Evolutionary conservation across 2,797 vertebrate genomes (phyloP), one percentile per base, ranked within the genome.

Genomic region (Megalops cyprinoides): DNA sequence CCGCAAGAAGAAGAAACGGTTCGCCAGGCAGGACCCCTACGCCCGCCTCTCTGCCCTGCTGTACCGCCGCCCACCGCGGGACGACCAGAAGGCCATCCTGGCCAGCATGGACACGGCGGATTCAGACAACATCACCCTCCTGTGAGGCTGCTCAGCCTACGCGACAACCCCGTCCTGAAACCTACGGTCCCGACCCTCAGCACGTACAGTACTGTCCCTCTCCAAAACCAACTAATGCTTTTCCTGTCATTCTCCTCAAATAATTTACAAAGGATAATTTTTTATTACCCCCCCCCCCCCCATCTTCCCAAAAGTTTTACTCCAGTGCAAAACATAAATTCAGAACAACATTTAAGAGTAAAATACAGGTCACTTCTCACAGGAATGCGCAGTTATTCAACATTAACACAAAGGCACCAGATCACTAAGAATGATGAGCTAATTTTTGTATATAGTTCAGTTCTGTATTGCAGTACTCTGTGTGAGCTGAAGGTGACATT

Each of bases 61-160:
- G 89, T 97, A 93, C 85, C 96, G 96, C 92, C 94, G 96, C 84
- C 95, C 94, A 91, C 94, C 96, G 80, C 94, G 95, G 37, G 98
- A 99, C 90, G 98, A 99, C 93, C 96, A 97, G 95, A 97, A 96
- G 62, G 96, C 96, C 79, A 98, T 99, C 86, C 94, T 99, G 94
- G 96, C 96, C 93, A 96, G 96, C 79, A 94, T 95, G 90, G 97
- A 99, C 92, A 95, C 95, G 0, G 96, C 97, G 0, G 95, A 95
- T 87, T 91, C 93, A 69, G 89, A 95, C 81, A 97, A 98, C 3
- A 96, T 97, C 88, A 98, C 97, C 86, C 93, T 98, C 88, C 96
- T 87, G 80, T 67, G 80, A 71, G 20, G 8, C 23, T 15, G 37
- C 76, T 23, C n/a, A 1, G 28, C 76, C 76, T 18, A n/a, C 53